Conservation (phyloP, 2,888 invertebrate genomes). For the Ophioninae sp. region DNA sequence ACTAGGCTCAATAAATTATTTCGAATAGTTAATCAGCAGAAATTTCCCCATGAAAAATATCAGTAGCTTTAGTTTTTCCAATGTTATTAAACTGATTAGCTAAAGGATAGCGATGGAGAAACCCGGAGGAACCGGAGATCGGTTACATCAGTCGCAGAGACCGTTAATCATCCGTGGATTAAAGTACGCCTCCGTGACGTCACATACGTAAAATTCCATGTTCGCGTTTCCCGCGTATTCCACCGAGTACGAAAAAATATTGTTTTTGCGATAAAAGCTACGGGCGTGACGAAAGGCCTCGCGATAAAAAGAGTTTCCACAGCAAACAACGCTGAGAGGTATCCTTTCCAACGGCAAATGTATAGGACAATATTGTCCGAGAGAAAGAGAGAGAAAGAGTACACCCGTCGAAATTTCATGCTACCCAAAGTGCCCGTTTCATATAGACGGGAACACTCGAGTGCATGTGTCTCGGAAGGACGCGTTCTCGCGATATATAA, state of each 20-base stretch:
- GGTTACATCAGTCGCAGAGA: too few species aligned
- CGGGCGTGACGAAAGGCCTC: conserved; percentile 18
- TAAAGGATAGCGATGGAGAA: too few species aligned
- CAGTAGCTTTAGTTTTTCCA: too few species aligned
- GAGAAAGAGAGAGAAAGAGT: conserved; percentile 10
- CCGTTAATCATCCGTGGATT: too few species aligned
- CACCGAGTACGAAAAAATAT: conserved; percentile 29
- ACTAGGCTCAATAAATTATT: too few species aligned
- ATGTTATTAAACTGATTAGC: too few species aligned
- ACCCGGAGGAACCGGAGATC: too few species aligned
- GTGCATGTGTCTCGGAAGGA: too few species aligned
- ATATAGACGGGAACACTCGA: not conserved
- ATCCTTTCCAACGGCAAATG: conserved; percentile 23
- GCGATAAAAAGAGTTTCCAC: conserved; percentile 41
- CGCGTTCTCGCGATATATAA: not conserved
- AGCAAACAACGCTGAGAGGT: conserved; percentile 36
- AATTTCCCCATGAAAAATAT: too few species aligned
- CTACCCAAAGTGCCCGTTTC: conserved; percentile 12
- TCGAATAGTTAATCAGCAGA: too few species aligned
- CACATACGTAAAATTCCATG: not conserved
- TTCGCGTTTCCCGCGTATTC: not conserved
- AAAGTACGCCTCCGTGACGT: too few species aligned
- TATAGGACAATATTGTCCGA: conserved; percentile 48
- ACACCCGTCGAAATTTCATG: conserved; percentile 25
- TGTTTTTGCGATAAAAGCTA: conserved; percentile 37